A percentile compares a stretch with the other conserved stretches of the same genome.
Conservation (phyloP, 2,888 invertebrate species). For the Monopis laevigella region DNA sequence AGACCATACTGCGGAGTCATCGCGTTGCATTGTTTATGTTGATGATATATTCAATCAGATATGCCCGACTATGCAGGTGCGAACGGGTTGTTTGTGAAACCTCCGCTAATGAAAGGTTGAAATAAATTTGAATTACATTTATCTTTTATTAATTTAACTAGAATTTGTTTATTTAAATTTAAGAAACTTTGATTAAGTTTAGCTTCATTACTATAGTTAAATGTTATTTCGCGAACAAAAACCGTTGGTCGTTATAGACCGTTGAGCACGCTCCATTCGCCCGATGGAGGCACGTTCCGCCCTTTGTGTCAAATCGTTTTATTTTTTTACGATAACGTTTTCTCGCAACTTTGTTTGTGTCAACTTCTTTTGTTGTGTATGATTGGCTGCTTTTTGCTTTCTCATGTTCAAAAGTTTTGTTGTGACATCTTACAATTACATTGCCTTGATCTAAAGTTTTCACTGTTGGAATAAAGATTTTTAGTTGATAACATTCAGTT, state of each 20-base stretch:
- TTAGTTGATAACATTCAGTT: background rate
- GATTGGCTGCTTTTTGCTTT: slow-evolving; percentile 26
- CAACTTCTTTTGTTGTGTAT: slow-evolving; percentile 39
- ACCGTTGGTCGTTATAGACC: slow-evolving; percentile 3
- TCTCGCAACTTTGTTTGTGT: slow-evolving; percentile 31
- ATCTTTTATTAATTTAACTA: no score
- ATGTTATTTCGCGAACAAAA: background rate
- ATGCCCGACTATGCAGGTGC: slow-evolving; percentile 25
- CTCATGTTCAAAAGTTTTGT: background rate
- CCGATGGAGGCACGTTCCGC: slow-evolving; percentile 36
- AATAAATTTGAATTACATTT: no score
- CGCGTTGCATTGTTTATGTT: slow-evolving; percentile 26
- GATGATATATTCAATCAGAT: slow-evolving; percentile 25
- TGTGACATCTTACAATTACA: background rate
- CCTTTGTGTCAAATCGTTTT: slow-evolving; percentile 35
- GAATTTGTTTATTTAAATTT: no score
- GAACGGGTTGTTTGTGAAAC: no score
- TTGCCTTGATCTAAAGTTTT: background rate
- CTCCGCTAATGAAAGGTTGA: no score
- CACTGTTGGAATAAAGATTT: background rate
- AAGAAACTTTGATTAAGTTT: no score
- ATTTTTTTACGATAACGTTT: slow-evolving; percentile 24
- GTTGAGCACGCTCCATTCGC: slow-evolving; percentile 6
- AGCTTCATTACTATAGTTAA: no score
- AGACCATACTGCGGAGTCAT: slow-evolving; percentile 7